Base-by-base conservation (phyloP, 2,797 vertebrate species). In the Sebastes oblongus region DNA sequence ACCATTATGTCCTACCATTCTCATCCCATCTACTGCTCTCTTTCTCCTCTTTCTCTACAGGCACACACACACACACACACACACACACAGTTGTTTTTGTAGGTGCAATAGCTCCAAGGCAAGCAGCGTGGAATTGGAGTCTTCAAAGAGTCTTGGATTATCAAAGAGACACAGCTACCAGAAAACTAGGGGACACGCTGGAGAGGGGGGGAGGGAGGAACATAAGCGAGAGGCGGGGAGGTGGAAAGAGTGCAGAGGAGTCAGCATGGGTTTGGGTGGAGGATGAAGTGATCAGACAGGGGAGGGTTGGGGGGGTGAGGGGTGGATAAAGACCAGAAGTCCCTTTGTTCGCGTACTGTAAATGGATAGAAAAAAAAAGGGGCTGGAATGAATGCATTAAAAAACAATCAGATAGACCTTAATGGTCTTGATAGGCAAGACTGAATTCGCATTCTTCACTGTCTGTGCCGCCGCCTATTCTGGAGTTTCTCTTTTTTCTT, bases 61-160 rank as follows among this genome's bases (percentile, higher is more conserved):
- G 52, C 39, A 55, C 36, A 32, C 66, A 72, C 79, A 68, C 83
- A 18, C 85, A 79, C 79, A 70, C 86, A 22, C 88, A 22, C 88
- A 72, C 87, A 80, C 89, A 81, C 85, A 81, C 85, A 87, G 92
- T 95, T 95, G 94, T 94, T 95, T 94, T 93, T 91, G 91, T 93
- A 94, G 94, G 94, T 94, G 94, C 93, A 94, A 93, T 94, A 92
- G 93, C 93, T 94, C 86, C 88, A 81, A 95, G 94, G 93, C 93
- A 94, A 94, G 91, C 91, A 93, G 93, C 91, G 89, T 94, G 92
- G 93, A 94, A 94, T 94, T 93, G 92, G 93, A 94, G 93, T 94
- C 94, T 95, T 95, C 94, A 95, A 95, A 94, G 93, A 93, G 90
- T 93, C 93, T 94, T 90, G 93, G 93, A 94, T 95, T 94, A 95